Evolutionary conservation across 2,797 vertebrate species (phyloP).

Genomic region (Sphenodon punctatus): DNA sequence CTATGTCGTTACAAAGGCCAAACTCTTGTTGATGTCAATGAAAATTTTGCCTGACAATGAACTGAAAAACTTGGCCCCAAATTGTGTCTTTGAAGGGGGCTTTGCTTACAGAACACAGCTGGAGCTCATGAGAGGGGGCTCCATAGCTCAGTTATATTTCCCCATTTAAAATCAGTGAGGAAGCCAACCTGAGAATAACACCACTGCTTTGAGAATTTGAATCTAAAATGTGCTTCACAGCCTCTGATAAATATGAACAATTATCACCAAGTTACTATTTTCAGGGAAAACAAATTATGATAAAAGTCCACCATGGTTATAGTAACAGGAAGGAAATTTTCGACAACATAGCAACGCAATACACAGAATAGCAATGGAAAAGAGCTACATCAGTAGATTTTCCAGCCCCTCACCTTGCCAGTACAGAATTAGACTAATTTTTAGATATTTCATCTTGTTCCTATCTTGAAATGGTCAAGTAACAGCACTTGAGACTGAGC

Average conservation of each 20-base stretch:
- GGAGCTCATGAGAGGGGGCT: constrained; percentile 42
- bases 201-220: constrained; percentile 8
- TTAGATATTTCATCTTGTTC: too few relatives aligned
- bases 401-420: background rate
- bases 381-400: background rate
- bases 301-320: constrained; percentile 5
- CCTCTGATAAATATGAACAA: background rate
- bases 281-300: background rate
- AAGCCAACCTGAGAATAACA: constrained; percentile 39
- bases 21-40: constrained; percentile 54
- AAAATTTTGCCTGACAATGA: constrained; percentile 45
- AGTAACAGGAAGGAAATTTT: background rate
- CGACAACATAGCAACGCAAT: background rate
- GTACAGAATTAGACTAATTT: background rate
- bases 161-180: background rate
- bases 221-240: background rate
- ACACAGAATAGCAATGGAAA: constrained; percentile 14
- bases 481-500: too few relatives aligned
- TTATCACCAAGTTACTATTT: background rate
- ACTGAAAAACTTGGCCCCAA: constrained; percentile 42
- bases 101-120: constrained; percentile 22
- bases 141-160: constrained; percentile 5
- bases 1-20: constrained; percentile 21
- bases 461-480: too few relatives aligned
- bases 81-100: constrained; percentile 35